phyloP scores from a whole-genome alignment of 2,888 invertebrate species.

The Cacoxenus indagator region DNA sequence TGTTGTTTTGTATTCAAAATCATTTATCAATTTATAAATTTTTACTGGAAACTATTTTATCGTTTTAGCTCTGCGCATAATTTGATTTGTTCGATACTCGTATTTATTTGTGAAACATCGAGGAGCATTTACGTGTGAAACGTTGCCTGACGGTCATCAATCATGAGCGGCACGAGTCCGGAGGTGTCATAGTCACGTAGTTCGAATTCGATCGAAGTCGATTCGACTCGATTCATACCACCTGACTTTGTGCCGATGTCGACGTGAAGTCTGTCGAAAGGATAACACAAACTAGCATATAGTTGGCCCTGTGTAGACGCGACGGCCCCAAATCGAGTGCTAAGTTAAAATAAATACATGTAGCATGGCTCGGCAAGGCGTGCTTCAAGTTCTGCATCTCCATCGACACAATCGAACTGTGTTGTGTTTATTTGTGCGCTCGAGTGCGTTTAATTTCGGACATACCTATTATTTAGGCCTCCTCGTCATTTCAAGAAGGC shows the following conservation, averaged over 20 bases:
- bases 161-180: slow-evolving; percentile 41
- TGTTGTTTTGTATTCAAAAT: slow-evolving; percentile 30
- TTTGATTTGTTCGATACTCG: slow-evolving; percentile 59
- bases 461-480: slow-evolving; percentile 11
- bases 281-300: slow-evolving; percentile 33
- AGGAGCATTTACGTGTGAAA: slow-evolving; percentile 49
- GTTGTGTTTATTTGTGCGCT: slow-evolving; percentile 51
- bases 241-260: neutral
- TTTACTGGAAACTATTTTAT: slow-evolving; percentile 47
- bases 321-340: slow-evolving; percentile 41
- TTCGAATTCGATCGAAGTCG: slow-evolving; percentile 43
- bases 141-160: slow-evolving; percentile 50
- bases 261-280: slow-evolving; percentile 52
- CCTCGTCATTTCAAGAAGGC: slow-evolving; percentile 49
- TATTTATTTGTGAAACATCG: neutral
- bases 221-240: slow-evolving; percentile 18
- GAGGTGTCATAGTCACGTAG: slow-evolving; percentile 19
- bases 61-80: slow-evolving; percentile 47
- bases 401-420: slow-evolving; percentile 51
- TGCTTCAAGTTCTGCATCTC: slow-evolving; percentile 28
- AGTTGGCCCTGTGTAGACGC: slow-evolving; percentile 43
- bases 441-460: slow-evolving; percentile 2
- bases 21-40: slow-evolving; percentile 61
- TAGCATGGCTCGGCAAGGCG: neutral
- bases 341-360: neutral